phyloP scores from a whole-genome alignment of 2,113 vertebrate genomes.

The Gavialis gangeticus region DNA sequence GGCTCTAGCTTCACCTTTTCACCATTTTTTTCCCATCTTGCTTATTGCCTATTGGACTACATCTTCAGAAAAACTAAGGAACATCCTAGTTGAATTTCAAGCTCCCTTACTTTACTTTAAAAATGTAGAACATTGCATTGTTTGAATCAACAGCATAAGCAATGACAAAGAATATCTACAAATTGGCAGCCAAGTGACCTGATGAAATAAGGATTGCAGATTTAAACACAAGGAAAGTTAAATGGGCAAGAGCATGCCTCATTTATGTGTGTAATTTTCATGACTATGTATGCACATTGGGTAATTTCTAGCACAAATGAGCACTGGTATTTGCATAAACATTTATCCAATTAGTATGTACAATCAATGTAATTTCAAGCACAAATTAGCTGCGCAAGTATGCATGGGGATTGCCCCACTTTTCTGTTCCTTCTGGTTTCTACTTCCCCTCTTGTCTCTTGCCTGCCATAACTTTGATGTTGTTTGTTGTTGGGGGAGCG shows the following conservation, averaged over 20 bases:
- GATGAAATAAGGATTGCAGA: neutral
- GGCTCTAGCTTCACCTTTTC: neutral
- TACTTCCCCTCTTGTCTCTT: no score
- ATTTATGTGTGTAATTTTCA: constrained; percentile 55
- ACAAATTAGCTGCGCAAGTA: constrained; percentile 73
- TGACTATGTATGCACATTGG: constrained; percentile 41
- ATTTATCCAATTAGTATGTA: constrained; percentile 71
- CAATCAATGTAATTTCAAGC: constrained; percentile 71
- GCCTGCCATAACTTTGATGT: no score
- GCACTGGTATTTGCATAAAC: constrained; percentile 72
- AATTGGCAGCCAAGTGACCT: neutral
- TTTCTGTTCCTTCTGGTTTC: no score
- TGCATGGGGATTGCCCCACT: constrained; percentile 2
- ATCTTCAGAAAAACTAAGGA: neutral
- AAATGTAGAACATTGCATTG: neutral
- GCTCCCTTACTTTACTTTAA: neutral
- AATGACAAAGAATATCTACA: neutral
- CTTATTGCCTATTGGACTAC: neutral
- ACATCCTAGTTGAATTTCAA: neutral
- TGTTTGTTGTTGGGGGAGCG: no score
- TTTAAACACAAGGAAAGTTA: neutral
- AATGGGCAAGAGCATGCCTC: constrained; percentile 19
- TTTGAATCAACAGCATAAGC: neutral
- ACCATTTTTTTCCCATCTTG: neutral
- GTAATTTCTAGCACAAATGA: constrained; percentile 59